These are phyloP conservation scores for Megalurothrips usitatus DNA, from an alignment of 2,888 invertebrate genomes.

Conservation along the genomic window DNA sequence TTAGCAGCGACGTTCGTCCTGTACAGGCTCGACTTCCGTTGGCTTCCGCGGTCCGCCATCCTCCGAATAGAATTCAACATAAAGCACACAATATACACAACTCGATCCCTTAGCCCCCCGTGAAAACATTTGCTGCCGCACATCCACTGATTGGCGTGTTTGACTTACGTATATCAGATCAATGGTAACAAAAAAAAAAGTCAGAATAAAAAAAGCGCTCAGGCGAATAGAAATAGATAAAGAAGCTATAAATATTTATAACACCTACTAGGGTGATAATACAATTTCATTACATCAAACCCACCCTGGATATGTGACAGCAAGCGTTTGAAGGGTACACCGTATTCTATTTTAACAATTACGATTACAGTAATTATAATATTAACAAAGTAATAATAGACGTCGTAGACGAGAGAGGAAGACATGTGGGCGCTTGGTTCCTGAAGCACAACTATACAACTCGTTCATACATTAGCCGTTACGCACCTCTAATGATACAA, in stretches of 20 bases:
- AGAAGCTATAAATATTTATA: neutral
- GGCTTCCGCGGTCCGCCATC: neutral
- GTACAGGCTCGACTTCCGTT: neutral
- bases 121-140: neutral
- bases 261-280: neutral
- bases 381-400: neutral
- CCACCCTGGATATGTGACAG: neutral
- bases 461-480: slow-evolving; percentile 17
- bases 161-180: neutral
- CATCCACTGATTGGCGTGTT: neutral
- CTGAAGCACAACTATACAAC: slow-evolving; percentile 20
- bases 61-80: neutral
- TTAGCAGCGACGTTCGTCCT: neutral
- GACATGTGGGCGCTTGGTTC: slow-evolving; percentile 22
- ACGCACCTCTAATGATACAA: neutral
- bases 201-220: neutral
- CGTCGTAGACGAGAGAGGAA: slow-evolving; percentile 24
- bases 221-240: neutral
- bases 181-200: neutral
- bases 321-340: neutral
- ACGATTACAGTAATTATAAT: neutral
- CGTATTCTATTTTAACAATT: neutral
- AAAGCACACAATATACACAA: neutral
- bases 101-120: neutral
- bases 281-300: neutral